phyloP scores from a whole-genome alignment of 2,888 invertebrate genomes.

The Sarcophaga variegata region DNA sequence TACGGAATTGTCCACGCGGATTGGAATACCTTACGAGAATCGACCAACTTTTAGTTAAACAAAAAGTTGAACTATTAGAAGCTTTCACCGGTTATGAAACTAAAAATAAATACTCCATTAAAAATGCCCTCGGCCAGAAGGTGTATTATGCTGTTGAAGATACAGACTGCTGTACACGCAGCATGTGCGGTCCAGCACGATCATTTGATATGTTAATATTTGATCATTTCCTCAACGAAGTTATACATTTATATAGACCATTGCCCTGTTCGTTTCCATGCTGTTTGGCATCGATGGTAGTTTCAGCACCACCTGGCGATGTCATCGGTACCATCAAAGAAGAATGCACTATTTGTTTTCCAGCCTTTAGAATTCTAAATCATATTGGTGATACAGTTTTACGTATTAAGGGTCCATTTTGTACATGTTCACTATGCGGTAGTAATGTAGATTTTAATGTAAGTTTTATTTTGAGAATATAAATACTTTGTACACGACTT shows the following conservation, averaged over 20 bases:
- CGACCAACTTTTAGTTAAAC: slow-evolving; percentile 91
- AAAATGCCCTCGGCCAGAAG: slow-evolving; percentile 90
- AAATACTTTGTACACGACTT: background rate
- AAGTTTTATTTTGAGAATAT: slow-evolving; percentile 54
- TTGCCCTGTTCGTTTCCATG: slow-evolving; percentile 93
- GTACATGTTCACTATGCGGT: slow-evolving; percentile 90
- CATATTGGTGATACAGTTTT: slow-evolving; percentile 88
- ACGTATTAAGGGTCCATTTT: slow-evolving; percentile 90
- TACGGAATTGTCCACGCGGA: slow-evolving; percentile 90
- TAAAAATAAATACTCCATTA: slow-evolving; percentile 93
- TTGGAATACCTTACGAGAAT: slow-evolving; percentile 95
- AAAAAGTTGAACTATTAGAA: slow-evolving; percentile 89
- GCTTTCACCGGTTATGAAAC: slow-evolving; percentile 93
- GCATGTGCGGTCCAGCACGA: slow-evolving; percentile 91
- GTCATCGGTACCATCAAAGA: slow-evolving; percentile 88
- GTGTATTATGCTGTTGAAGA: slow-evolving; percentile 92
- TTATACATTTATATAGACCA: slow-evolving; percentile 92
- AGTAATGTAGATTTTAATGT: slow-evolving; percentile 91
- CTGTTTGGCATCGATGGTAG: slow-evolving; percentile 90
- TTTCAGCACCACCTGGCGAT: slow-evolving; percentile 88
- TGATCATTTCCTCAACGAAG: slow-evolving; percentile 91
- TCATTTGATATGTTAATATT: slow-evolving; percentile 94
- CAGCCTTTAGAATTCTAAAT: slow-evolving; percentile 89
- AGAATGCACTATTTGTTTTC: slow-evolving; percentile 89
- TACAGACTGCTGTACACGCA: slow-evolving; percentile 91